These are phyloP conservation scores for Alosa sapidissima DNA, from an alignment of 2,797 vertebrate genomes.

Conservation along the genomic window DNA sequence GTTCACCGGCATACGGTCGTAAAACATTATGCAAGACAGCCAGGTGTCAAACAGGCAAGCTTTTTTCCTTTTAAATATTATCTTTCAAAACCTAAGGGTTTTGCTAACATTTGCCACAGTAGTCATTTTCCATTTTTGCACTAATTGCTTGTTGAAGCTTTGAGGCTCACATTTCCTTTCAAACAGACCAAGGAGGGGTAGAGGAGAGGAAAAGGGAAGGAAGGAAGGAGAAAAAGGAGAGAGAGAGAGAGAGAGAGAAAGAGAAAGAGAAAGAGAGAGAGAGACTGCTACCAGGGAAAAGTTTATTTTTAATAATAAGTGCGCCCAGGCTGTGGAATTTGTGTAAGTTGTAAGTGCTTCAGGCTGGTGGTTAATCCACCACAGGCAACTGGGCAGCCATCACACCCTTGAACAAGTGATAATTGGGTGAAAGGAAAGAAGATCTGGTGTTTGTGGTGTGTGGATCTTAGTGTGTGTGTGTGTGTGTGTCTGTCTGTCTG, in stretches of 20 bases:
- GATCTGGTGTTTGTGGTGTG: conserved; percentile 52
- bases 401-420: conserved; percentile 65
- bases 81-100: conserved; percentile 16
- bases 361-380: conserved; percentile 62
- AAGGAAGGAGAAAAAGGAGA: background rate
- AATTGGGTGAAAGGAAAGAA: conserved; percentile 59
- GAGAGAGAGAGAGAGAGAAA: background rate
- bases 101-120: conserved; percentile 24
- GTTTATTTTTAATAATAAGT: conserved; percentile 80
- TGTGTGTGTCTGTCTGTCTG: background rate
- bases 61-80: conserved; percentile 6
- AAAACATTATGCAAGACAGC: background rate
- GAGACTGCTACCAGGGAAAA: conserved; percentile 47
- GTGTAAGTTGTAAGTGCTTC: conserved; percentile 74
- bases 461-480: background rate
- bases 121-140: conserved; percentile 24
- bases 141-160: conserved; percentile 23
- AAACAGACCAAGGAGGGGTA: background rate
- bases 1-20: background rate
- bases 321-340: conserved; percentile 65
- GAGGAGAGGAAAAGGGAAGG: background rate
- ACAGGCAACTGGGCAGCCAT: conserved; percentile 65
- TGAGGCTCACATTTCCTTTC: conserved; percentile 19
- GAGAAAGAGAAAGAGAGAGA: background rate
- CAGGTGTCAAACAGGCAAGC: background rate